Conservation (phyloP, 2,888 invertebrate species). For the Tetragonula carbonaria region DNA sequence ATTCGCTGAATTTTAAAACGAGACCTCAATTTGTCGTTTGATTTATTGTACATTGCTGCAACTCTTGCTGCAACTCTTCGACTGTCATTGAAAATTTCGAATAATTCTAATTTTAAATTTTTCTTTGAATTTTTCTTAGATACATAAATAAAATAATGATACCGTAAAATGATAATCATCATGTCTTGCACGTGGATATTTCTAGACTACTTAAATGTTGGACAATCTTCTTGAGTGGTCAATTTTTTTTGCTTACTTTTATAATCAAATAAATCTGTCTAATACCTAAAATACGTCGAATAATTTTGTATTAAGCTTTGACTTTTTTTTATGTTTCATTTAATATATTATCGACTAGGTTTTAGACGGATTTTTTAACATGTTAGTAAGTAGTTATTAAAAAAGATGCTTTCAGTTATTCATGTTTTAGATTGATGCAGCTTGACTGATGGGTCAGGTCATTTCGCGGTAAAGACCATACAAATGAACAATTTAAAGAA, state of each 20-base stretch:
- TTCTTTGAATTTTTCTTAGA: conserved; percentile 31
- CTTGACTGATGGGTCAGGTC: conserved; percentile 39
- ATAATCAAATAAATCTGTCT: conserved; percentile 50
- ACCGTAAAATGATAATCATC: conserved; percentile 55
- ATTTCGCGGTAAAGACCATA: conserved; percentile 32
- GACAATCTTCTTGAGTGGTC: conserved; percentile 76
- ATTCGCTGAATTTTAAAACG: too few relatives aligned
- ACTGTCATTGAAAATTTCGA: too few relatives aligned
- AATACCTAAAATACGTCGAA: conserved; percentile 31
- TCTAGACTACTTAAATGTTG: conserved; percentile 71
- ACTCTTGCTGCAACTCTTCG: too few relatives aligned
- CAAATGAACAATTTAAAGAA: conserved; percentile 14
- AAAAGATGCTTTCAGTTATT: conserved; percentile 79
- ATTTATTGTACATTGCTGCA: too few relatives aligned
- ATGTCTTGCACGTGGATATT: conserved; percentile 66
- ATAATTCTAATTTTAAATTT: conserved; percentile 79
- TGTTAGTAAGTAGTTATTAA: conserved; percentile 67
- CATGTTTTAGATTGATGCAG: conserved; percentile 75
- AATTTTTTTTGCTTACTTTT: conserved; percentile 68
- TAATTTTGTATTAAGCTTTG: conserved; percentile 36
- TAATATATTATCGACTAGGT: conserved; percentile 31
- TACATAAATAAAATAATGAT: conserved; percentile 38
- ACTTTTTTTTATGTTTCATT: conserved; percentile 28
- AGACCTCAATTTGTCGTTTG: too few relatives aligned
- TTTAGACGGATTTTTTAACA: conserved; percentile 51